phyloP scores from a whole-genome alignment of 2,797 vertebrate species.

The Paramormyrops hopkinsi region DNA sequence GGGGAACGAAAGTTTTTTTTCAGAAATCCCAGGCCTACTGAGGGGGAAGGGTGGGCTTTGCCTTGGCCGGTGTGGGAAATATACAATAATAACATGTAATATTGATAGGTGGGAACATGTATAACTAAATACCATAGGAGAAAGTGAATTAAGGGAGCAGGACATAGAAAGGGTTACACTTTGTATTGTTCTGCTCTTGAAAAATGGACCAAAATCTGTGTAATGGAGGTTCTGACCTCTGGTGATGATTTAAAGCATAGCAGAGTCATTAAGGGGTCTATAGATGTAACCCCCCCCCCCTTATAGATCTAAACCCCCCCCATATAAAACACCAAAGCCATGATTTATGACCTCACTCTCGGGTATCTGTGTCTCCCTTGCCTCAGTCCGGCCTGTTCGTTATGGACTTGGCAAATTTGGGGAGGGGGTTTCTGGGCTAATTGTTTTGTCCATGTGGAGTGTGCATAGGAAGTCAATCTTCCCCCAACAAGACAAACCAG shows the following conservation, averaged over 20 bases:
- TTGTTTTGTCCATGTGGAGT: not conserved
- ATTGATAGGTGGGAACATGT: not conserved
- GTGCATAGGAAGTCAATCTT: not conserved
- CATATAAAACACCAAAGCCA: not conserved
- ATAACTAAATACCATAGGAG: not conserved
- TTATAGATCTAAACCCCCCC: not conserved
- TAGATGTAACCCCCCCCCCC: not conserved
- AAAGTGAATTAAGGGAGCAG: not conserved
- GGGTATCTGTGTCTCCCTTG: not conserved
- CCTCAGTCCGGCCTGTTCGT: not conserved
- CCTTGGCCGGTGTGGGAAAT: not conserved
- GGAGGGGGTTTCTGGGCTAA: not conserved
- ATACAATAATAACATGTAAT: not conserved
- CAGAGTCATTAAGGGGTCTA: not conserved
- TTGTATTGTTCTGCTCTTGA: not conserved
- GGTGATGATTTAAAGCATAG: slow-evolving; percentile 1
- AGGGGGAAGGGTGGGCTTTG: not conserved
- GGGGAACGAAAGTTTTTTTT: not conserved
- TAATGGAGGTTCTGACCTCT: not conserved
- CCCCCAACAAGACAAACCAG: not conserved
- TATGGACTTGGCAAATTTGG: not conserved
- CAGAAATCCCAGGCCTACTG: not conserved
- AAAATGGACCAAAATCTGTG: not conserved
- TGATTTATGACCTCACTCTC: slow-evolving; percentile 8
- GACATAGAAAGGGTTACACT: not conserved